Evolutionary conservation across 2,888 invertebrate species (phyloP).

Genomic region (Machimus atricapillus): DNA sequence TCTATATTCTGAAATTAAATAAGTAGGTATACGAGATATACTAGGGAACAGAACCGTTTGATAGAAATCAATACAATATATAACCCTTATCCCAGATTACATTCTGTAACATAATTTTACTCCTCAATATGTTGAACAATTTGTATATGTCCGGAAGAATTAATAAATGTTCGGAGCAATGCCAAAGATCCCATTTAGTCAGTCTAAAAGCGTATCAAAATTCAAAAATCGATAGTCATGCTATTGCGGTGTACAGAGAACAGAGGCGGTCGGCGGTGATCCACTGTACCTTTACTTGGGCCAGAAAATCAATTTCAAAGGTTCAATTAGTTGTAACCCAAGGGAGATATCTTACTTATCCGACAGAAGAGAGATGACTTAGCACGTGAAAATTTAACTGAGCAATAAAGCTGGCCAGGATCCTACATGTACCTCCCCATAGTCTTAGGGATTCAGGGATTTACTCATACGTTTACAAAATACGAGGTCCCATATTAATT

Average conservation of each 20-base stretch:
- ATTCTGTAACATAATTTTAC: neutral
- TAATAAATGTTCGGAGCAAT: neutral
- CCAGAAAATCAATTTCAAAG: slow-evolving; percentile 29
- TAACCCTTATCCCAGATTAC: neutral
- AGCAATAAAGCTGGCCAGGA: slow-evolving; percentile 10
- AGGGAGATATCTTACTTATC: slow-evolving; percentile 30
- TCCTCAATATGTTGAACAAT: neutral
- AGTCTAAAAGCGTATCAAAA: neutral
- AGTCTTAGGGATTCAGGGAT: neutral
- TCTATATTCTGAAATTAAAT: neutral
- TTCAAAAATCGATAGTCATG: neutral
- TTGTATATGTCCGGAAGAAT: neutral
- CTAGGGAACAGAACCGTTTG: neutral
- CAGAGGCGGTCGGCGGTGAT: neutral
- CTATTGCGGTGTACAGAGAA: neutral
- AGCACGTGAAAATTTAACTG: slow-evolving; percentile 32
- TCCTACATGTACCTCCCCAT: neutral
- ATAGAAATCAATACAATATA: neutral
- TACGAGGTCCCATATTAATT: slow-evolving; percentile 23
- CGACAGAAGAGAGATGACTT: slow-evolving; percentile 17
- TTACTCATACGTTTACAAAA: slow-evolving; percentile 17
- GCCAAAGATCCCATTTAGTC: neutral
- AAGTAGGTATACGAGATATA: neutral
- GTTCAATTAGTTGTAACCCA: slow-evolving; percentile 32
- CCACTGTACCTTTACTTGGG: neutral